A percentile compares a stretch with the other conserved stretches of the same genome.
These are phyloP conservation scores for Lepisosteus osseus DNA, from an alignment of 2,113 vertebrate genomes.

Conservation along the genomic window DNA sequence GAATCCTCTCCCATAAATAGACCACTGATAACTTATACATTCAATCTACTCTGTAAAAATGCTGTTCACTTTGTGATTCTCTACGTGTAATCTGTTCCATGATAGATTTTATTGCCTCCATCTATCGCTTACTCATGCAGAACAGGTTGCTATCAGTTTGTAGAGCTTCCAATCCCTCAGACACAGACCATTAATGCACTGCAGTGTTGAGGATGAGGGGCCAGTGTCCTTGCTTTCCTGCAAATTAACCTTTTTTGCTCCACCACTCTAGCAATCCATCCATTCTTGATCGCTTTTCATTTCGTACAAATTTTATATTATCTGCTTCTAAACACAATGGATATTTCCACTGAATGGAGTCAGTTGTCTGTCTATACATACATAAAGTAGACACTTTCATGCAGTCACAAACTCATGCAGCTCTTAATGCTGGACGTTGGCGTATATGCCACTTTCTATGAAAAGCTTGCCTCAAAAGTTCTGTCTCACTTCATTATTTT, in stretches of 20 bases:
- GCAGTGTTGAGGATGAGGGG: not conserved
- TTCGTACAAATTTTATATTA: not conserved
- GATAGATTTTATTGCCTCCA: conserved; percentile 3
- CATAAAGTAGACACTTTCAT: no score
- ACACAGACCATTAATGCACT: not conserved
- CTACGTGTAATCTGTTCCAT: conserved; percentile 7
- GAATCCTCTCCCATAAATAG: not conserved
- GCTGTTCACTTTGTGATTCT: not conserved
- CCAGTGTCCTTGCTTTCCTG: not conserved
- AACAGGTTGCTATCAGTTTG: not conserved
- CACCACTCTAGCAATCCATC: not conserved
- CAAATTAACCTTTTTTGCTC: conserved; percentile 8
- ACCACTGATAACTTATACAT: not conserved
- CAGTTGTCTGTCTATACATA: no score
- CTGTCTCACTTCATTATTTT: no score
- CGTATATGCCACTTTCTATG: no score
- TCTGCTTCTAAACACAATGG: not conserved
- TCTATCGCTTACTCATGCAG: not conserved
- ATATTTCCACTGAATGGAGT: no score
- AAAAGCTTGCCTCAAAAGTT: no score
- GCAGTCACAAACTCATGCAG: no score
- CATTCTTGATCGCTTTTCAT: not conserved
- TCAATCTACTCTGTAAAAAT: conserved; percentile 1
- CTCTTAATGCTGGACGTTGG: no score
- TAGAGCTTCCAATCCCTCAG: not conserved